A percentile compares a stretch with the other conserved stretches of the same genome.
Evolutionary conservation across 2,797 vertebrate genomes (phyloP).

Genomic region (Coluber constrictor): DNA sequence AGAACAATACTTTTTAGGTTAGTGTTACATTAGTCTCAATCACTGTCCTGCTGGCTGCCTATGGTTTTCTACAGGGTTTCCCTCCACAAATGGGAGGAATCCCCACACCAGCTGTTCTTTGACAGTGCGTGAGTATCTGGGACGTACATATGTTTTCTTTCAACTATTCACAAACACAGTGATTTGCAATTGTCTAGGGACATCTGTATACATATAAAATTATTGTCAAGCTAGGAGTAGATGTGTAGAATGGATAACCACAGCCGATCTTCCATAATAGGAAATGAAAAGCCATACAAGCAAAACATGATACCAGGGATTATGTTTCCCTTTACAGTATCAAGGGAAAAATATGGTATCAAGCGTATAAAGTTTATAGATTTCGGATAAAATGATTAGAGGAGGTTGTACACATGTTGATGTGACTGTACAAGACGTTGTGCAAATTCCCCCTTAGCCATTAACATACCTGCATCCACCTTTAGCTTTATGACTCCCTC

Average conservation of each 20-base stretch:
- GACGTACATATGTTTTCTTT: neutral
- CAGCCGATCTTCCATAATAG: neutral
- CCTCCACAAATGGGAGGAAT: neutral
- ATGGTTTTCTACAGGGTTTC: neutral
- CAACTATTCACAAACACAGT: neutral
- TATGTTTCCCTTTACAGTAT: neutral
- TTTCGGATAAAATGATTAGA: neutral
- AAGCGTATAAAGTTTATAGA: neutral
- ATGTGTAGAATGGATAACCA: neutral
- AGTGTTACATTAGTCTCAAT: neutral
- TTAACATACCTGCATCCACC: neutral
- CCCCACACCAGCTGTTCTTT: neutral
- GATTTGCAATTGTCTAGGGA: neutral
- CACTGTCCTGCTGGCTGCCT: neutral
- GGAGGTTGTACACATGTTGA: neutral
- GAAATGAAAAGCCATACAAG: neutral
- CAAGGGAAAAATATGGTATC: too few relatives aligned
- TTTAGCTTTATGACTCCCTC: neutral
- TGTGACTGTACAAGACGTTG: neutral
- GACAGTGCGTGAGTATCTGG: neutral
- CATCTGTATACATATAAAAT: neutral
- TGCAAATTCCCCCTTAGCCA: neutral
- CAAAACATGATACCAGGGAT: neutral
- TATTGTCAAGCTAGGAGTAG: neutral
- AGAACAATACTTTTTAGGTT: neutral